phyloP scores from a whole-genome alignment of 2,797 vertebrate species.

The Sylvilagus floridanus region DNA sequence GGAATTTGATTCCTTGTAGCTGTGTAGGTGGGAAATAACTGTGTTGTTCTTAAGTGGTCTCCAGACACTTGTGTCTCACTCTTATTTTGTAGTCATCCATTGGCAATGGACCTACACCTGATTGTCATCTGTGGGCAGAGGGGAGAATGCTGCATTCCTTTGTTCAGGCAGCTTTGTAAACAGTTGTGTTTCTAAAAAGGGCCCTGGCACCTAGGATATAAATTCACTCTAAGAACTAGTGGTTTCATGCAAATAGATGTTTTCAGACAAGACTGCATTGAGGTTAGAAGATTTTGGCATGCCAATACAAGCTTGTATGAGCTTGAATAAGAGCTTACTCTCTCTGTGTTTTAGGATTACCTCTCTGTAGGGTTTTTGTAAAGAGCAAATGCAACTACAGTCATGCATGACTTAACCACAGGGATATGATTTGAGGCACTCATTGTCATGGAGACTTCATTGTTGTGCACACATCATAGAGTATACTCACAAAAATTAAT shows the following conservation, averaged over 20 bases:
- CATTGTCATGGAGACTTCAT: no score
- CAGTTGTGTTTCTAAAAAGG: constrained; percentile 43
- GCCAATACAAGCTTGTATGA: not conserved
- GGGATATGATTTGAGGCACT: no score
- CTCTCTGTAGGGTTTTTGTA: not conserved
- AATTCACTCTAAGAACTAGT: constrained; percentile 8
- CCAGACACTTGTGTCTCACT: not conserved
- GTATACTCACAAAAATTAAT: no score
- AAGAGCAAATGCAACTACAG: not conserved
- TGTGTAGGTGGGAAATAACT: constrained; percentile 57
- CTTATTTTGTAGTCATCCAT: not conserved
- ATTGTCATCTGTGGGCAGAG: not conserved
- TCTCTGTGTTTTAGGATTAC: not conserved
- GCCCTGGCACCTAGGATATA: not conserved
- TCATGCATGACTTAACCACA: no score
- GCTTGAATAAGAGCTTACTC: not conserved
- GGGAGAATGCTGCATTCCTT: not conserved
- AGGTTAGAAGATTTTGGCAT: not conserved
- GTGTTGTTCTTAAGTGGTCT: constrained; percentile 14
- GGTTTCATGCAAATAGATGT: not conserved
- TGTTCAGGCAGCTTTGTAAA: not conserved
- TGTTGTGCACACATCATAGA: no score
- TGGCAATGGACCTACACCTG: not conserved
- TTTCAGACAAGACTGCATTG: not conserved
- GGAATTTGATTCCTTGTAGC: constrained; percentile 56